Conservation (phyloP, 2,888 invertebrate genomes). For the Cephus spinipes region DNA sequence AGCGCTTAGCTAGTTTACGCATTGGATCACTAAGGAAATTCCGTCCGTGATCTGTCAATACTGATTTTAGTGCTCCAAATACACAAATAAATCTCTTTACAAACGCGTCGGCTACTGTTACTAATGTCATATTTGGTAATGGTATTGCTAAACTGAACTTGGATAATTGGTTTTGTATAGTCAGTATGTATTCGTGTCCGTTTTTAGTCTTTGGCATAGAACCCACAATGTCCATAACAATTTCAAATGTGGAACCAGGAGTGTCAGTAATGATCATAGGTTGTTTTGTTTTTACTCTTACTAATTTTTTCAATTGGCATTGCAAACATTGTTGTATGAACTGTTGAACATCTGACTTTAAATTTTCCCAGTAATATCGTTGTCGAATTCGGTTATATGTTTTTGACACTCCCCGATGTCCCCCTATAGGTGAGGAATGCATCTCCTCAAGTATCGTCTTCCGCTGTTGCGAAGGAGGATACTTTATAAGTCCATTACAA, state of each 20-base stretch:
- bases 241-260: slow-evolving; percentile 10
- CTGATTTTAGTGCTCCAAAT: too few species aligned
- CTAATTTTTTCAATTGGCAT: slow-evolving; percentile 14
- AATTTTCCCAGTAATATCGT: slow-evolving; percentile 10
- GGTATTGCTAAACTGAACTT: slow-evolving; percentile 11
- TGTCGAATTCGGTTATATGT: slow-evolving; percentile 14
- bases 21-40: too few species aligned
- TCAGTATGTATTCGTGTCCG: slow-evolving; percentile 15
- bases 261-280: slow-evolving; percentile 17
- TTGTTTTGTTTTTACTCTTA: slow-evolving; percentile 13
- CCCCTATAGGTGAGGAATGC: slow-evolving; percentile 4
- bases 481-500: slow-evolving; percentile 9
- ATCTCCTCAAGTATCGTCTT: slow-evolving; percentile 1
- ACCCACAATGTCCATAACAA: too few species aligned
- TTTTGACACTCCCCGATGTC: slow-evolving; percentile 13
- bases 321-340: slow-evolving; percentile 9
- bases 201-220: slow-evolving; percentile 2
- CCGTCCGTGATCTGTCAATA: too few species aligned
- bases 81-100: too few species aligned
- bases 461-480: not conserved
- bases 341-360: slow-evolving; percentile 14
- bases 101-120: too few species aligned
- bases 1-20: too few species aligned
- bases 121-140: too few species aligned
- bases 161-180: slow-evolving; percentile 11